Base-by-base conservation (phyloP, 2,888 invertebrate species). In the Tachina grossa region DNA sequence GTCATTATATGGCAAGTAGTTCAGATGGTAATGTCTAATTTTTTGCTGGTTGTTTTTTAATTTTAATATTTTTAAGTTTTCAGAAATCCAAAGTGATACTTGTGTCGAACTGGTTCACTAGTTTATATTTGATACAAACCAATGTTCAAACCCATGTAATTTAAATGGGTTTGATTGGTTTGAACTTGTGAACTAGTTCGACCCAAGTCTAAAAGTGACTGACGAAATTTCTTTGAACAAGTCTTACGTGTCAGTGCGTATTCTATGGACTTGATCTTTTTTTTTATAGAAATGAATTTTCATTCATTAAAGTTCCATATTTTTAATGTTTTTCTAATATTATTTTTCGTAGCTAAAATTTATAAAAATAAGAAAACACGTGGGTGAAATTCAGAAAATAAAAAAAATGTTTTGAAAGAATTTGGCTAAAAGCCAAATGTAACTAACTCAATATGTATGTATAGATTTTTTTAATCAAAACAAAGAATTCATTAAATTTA, bases 381-480 rank as follows among this genome's bases (percentile, higher is more conserved):
- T 65, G 55, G 65, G 72, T 51, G 57, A 41, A 19, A 49, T 9
- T 19, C 31, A 57, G 16, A 6, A 55, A 39, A 47, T 39, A 6
- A 22, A 45, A 69, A 31, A 53, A 45, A 31, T 13, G 41, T 16
- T 45, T 13, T 2, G 43, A 47, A 13, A 71, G 14, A 47, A 55
- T 71, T 61, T 79, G 78, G 71, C 10, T 10, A 45, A 10, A 53
- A 71, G 78, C 78, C 78, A 79, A 71, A 79, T 41, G 9, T 6
- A 49, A 68, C 39, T 49, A 9, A 9, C 45, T 43, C 39, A 65
- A 65, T 8, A 39, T n/a, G 11, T 3, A 39, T n/a, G 11, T 16
- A 39, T 10, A 11, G 19, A 3, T 13, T n/a, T 19, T 31, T 43
- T 19, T 16, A 55, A 71, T n/a, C 11, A 63, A 55, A 59, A 39